These are phyloP conservation scores for Athalia rosae DNA, from an alignment of 2,888 invertebrate genomes.

Conservation along the genomic window DNA sequence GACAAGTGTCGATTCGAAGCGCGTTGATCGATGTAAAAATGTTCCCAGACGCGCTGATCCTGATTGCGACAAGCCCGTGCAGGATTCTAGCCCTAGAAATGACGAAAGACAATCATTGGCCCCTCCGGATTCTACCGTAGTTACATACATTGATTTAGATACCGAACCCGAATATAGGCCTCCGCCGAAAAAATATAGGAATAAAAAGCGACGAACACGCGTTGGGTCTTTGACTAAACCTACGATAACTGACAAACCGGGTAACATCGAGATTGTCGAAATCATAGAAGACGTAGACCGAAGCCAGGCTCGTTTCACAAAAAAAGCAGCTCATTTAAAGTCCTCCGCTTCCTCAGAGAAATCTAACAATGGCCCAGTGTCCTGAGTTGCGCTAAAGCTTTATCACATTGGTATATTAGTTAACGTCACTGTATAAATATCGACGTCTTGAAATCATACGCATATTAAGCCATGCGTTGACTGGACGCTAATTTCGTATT, in stretches of 20 bases:
- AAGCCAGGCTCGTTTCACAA: conserved; percentile 6
- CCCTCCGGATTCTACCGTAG: conserved; percentile 47
- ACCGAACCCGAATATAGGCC: conserved; percentile 57
- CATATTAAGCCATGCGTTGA: conserved; percentile 3
- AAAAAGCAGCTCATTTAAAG: conserved; percentile 19
- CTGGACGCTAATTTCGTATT: not conserved
- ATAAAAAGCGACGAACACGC: conserved; percentile 52
- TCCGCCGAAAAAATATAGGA: conserved; percentile 48
- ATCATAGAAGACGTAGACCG: conserved; percentile 47
- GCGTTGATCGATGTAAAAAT: not conserved
- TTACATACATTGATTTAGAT: conserved; percentile 59
- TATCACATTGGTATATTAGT: conserved; percentile 15
- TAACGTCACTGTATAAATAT: conserved; percentile 31
- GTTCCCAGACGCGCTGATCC: not conserved
- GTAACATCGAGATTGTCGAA: conserved; percentile 54
- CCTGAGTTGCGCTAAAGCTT: conserved; percentile 51
- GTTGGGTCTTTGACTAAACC: conserved; percentile 52
- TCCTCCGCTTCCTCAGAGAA: conserved; percentile 55
- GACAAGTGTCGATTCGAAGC: not conserved
- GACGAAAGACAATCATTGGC: conserved; percentile 31
- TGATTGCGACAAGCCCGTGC: not conserved
- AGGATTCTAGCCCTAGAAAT: conserved; percentile 11
- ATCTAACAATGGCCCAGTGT: conserved; percentile 55
- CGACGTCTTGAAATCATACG: conserved; percentile 19
- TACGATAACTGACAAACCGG: conserved; percentile 42